Conservation (phyloP, 2,797 vertebrate genomes). For the Phrynocephalus guinanensis region DNA sequence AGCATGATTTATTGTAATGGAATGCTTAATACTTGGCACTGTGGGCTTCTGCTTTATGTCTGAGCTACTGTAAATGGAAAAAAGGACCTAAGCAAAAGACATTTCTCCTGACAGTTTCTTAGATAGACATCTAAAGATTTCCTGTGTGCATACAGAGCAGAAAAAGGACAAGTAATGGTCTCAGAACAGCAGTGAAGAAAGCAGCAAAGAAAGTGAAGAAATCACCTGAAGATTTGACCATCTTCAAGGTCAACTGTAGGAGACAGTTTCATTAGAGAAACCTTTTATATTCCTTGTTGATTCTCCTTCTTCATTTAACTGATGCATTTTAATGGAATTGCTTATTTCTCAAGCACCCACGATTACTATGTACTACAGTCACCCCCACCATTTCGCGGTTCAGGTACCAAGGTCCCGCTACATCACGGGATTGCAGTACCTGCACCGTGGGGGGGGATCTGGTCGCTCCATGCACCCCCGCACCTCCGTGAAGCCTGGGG, state of each 20-base stretch:
- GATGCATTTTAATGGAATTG: constrained; percentile 62
- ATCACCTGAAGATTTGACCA: constrained; percentile 54
- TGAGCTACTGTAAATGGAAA: neutral
- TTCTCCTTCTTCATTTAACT: constrained; percentile 64
- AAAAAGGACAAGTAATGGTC: constrained; percentile 55
- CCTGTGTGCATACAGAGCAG: constrained; percentile 45
- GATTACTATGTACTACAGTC: neutral
- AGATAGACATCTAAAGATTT: neutral
- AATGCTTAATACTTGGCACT: constrained; percentile 18
- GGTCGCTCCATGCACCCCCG: too few relatives aligned
- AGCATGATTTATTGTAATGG: neutral
- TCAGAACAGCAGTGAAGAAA: constrained; percentile 45
- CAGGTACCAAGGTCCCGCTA: too few relatives aligned
- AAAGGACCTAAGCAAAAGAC: neutral
- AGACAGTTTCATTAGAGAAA: constrained; percentile 60
- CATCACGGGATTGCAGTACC: too few relatives aligned
- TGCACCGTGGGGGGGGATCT: too few relatives aligned
- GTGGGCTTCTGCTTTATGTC: neutral
- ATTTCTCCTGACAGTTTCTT: constrained; percentile 39
- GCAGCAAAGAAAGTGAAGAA: neutral
- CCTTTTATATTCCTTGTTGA: constrained; percentile 56
- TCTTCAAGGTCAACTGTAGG: constrained; percentile 69
- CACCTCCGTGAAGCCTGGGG: too few relatives aligned
- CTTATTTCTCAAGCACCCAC: constrained; percentile 44
- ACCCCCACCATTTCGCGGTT: too few relatives aligned